phyloP scores from a whole-genome alignment of 2,888 invertebrate species.

The Lasioglossum morio region DNA sequence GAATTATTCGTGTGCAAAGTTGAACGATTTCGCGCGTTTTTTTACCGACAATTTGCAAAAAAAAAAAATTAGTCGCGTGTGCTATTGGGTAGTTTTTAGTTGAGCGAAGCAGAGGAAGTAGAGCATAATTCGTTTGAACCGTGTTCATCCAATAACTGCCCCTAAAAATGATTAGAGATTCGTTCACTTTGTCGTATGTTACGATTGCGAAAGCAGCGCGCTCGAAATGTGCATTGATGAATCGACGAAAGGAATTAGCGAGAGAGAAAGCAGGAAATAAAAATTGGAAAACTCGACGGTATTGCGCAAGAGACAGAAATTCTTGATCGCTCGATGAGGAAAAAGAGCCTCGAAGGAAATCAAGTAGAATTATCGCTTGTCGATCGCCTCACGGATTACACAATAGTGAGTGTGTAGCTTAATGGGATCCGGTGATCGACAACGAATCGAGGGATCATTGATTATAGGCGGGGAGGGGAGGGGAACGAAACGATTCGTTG shows the following conservation, averaged over 20 bases:
- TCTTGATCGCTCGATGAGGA: neutral
- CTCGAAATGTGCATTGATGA: no score
- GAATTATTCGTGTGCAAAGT: no score
- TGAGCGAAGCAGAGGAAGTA: no score
- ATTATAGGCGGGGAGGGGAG: constrained; percentile 4
- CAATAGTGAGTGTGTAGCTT: constrained; percentile 17
- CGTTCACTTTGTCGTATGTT: no score
- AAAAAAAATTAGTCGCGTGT: no score
- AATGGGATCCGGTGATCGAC: constrained; percentile 24
- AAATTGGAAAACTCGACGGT: neutral
- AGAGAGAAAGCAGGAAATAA: neutral
- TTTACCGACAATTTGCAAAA: no score
- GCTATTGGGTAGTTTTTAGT: no score
- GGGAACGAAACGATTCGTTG: constrained; percentile 39
- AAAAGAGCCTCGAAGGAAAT: neutral
- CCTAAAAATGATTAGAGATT: neutral
- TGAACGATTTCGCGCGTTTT: no score
- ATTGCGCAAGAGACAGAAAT: neutral
- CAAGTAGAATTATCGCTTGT: neutral
- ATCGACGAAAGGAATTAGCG: neutral
- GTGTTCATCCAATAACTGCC: no score
- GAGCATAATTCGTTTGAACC: no score
- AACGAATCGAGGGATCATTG: constrained; percentile 14
- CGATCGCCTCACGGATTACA: constrained; percentile 22
- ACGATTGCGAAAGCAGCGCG: no score